Percentiles rank a stretch among this genome's conserved stretches.
phyloP scores from a whole-genome alignment of 1,140 invertebrate genomes.

The Oreohelix idahoensis region DNA sequence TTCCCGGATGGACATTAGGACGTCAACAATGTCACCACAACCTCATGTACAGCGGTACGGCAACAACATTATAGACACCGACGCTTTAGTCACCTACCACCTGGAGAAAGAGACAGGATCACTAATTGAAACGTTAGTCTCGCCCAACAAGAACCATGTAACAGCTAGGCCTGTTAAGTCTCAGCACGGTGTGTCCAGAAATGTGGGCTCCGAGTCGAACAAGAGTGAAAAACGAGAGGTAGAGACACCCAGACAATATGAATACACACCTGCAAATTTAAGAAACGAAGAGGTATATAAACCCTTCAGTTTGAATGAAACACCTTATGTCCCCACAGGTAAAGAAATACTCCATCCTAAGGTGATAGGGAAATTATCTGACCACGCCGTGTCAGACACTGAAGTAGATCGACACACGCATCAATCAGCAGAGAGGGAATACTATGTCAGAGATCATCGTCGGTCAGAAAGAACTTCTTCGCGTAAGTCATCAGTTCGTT shows the following conservation, averaged over 20 bases:
- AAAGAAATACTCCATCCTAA: conserved; percentile 9
- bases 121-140: conserved; percentile 22
- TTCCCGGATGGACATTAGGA: background rate
- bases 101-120: conserved; percentile 19
- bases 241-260: background rate
- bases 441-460: background rate
- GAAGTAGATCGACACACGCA: background rate
- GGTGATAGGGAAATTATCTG: background rate
- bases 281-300: background rate
- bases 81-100: conserved; percentile 21
- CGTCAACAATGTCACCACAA: background rate
- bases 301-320: background rate
- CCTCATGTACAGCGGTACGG: background rate
- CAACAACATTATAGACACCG: conserved; percentile 11
- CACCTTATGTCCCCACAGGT: background rate
- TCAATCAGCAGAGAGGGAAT: background rate
- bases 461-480: background rate
- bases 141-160: conserved; percentile 22
- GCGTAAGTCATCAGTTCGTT: background rate
- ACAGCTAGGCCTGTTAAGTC: conserved; percentile 21
- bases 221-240: background rate
- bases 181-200: background rate
- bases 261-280: conserved; percentile 4
- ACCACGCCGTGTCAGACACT: background rate
- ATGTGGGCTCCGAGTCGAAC: background rate